Percentiles rank a stretch among this genome's conserved stretches.
These are phyloP conservation scores for Pantherophis alleghaniensis DNA, from an alignment of 2,797 vertebrate genomes.

Conservation along the genomic window DNA sequence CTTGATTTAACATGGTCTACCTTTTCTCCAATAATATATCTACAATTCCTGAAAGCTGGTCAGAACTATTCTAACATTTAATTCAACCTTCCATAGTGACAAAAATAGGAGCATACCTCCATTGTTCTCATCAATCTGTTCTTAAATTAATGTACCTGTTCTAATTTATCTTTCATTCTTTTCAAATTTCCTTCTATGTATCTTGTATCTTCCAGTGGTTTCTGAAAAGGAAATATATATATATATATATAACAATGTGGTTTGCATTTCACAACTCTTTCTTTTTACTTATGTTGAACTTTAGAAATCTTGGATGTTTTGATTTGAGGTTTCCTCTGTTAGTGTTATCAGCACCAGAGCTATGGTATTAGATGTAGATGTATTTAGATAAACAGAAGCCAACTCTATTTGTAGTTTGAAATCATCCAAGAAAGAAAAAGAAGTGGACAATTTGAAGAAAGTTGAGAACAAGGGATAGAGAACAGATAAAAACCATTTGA, in stretches of 20 bases:
- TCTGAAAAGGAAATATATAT: constrained; percentile 57
- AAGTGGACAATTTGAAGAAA: neutral
- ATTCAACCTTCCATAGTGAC: neutral
- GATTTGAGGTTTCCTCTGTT: constrained; percentile 54
- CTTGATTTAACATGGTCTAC: neutral
- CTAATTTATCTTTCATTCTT: constrained; percentile 71
- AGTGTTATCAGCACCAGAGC: neutral
- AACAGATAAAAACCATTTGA: constrained; percentile 23
- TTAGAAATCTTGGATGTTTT: constrained; percentile 34
- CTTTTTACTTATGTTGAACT: constrained; percentile 6
- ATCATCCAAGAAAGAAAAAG: neutral
- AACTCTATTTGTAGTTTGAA: neutral
- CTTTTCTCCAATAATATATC: neutral
- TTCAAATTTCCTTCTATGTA: constrained; percentile 64
- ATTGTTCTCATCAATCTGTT: neutral
- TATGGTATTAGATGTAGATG: neutral
- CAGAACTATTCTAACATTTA: neutral
- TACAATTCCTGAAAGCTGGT: neutral
- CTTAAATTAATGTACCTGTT: constrained; percentile 64
- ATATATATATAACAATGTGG: neutral
- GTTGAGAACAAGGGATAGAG: neutral
- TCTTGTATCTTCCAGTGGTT: constrained; percentile 33
- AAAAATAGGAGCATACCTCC: neutral
- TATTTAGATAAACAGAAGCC: no score
- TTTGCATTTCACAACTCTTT: constrained; percentile 23